Percentiles rank a stretch among this genome's conserved stretches.
Evolutionary conservation across 2,888 invertebrate genomes (phyloP).

Genomic region (Cistogaster globosa): DNA sequence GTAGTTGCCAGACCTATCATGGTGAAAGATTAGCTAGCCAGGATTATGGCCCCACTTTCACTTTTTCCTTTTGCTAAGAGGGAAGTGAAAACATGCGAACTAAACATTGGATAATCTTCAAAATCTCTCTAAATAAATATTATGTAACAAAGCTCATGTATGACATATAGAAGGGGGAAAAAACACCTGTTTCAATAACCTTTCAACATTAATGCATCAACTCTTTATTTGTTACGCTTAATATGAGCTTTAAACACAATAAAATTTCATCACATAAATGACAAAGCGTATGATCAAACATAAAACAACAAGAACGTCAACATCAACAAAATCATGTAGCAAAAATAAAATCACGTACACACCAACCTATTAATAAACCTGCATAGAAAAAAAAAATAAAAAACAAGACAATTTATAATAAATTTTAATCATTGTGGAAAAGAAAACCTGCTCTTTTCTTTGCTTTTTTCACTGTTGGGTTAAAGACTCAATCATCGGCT

Average conservation of each 20-base stretch:
- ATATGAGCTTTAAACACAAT: not conserved
- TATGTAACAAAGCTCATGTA: not conserved
- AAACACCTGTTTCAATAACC: not conserved
- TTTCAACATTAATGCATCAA: not conserved
- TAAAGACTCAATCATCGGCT: conserved; percentile 21
- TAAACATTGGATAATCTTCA: too few relatives aligned
- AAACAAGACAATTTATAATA: not conserved
- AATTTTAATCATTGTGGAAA: not conserved
- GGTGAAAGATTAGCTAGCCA: too few relatives aligned
- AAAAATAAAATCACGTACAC: too few relatives aligned
- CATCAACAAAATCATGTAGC: too few relatives aligned
- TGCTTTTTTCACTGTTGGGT: conserved; percentile 30
- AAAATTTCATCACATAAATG: too few relatives aligned
- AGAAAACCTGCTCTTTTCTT: conserved; percentile 1
- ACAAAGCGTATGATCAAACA: not conserved
- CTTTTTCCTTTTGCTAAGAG: too few relatives aligned
- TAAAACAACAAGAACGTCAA: not conserved
- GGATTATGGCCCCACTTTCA: too few relatives aligned
- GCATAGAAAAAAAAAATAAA: not conserved
- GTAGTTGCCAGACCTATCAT: too few relatives aligned
- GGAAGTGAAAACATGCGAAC: too few relatives aligned
- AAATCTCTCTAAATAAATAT: not conserved
- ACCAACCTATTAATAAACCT: not conserved
- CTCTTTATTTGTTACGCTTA: not conserved
- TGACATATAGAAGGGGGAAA: not conserved